phyloP scores from a whole-genome alignment of 2,888 invertebrate species.

The Coleophora deauratella region DNA sequence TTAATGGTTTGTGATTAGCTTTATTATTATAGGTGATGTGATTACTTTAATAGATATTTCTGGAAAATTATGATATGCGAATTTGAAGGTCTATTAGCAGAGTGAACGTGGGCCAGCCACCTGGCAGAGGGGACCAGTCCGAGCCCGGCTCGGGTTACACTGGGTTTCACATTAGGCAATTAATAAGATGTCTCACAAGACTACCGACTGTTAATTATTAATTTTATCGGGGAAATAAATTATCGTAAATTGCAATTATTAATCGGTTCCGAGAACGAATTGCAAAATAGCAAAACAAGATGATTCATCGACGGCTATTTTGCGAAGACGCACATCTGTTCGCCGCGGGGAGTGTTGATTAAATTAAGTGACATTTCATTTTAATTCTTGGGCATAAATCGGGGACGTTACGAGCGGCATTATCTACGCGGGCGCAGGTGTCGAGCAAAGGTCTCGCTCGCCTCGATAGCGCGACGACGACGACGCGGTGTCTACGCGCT shows the following conservation, averaged over 20 bases:
- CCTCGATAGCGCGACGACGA: conserved; percentile 21
- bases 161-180: conserved; percentile 72
- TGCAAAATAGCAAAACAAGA: conserved; percentile 72
- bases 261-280: conserved; percentile 60
- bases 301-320: conserved; percentile 59
- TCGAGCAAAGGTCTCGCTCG: conserved; percentile 35
- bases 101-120: conserved; percentile 44
- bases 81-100: conserved; percentile 52
- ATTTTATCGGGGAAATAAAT: conserved; percentile 66
- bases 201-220: conserved; percentile 68
- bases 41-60: conserved; percentile 34
- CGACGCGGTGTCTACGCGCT: conserved; percentile 38
- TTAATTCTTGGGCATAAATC: conserved; percentile 60
- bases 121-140: conserved; percentile 63
- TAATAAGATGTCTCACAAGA: conserved; percentile 68
- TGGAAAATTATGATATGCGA: conserved; percentile 37
- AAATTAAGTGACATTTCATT: conserved; percentile 68
- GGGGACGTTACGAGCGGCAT: conserved; percentile 49
- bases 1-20: too few species aligned
- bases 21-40: too few species aligned
- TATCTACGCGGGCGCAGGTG: conserved; percentile 43
- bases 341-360: conserved; percentile 57
- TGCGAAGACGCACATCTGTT: conserved; percentile 34
- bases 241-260: conserved; percentile 64
- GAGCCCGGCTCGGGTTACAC: conserved; percentile 58